Percentiles rank a stretch among this genome's conserved stretches.
phyloP scores from a whole-genome alignment of 2,113 vertebrate genomes.

The Tor tambroides region DNA sequence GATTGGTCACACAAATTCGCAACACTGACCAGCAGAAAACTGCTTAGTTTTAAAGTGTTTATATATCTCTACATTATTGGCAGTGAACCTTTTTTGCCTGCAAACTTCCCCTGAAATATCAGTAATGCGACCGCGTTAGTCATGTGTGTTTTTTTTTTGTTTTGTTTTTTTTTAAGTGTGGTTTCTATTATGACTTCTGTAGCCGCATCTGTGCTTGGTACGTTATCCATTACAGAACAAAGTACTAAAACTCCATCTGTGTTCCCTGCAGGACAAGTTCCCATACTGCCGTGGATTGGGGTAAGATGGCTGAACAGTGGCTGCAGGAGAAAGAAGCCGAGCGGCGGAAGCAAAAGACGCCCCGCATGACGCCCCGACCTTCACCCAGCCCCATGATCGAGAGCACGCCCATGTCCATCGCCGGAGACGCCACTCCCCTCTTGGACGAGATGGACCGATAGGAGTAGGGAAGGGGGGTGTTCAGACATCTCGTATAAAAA shows the following conservation, averaged over 20 bases:
- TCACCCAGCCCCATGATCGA: constrained; percentile 99
- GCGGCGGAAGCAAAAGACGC: constrained; percentile 88
- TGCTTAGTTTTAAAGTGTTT: too few relatives aligned
- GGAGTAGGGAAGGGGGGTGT: constrained; percentile 60
- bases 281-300: constrained; percentile 95
- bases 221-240: background rate
- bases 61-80: too few relatives aligned
- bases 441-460: constrained; percentile 99
- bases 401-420: constrained; percentile 97
- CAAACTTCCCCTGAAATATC: too few relatives aligned
- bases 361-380: constrained; percentile 89
- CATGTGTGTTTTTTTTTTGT: too few relatives aligned
- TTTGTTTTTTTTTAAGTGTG: too few relatives aligned
- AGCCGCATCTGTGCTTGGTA: background rate
- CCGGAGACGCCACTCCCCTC: constrained; percentile 94
- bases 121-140: too few relatives aligned
- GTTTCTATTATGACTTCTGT: too few relatives aligned
- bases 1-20: too few relatives aligned
- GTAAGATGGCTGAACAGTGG: constrained; percentile 99
- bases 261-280: constrained; percentile 78
- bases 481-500: constrained; percentile 22
- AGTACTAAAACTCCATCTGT: background rate
- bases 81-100: too few relatives aligned
- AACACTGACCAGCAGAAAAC: too few relatives aligned
- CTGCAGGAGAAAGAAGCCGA: constrained; percentile 97